Percentiles rank a stretch among this genome's conserved stretches.
These are phyloP conservation scores for Mythimna vitellina DNA, from an alignment of 2,888 invertebrate species.

Conservation along the genomic window DNA sequence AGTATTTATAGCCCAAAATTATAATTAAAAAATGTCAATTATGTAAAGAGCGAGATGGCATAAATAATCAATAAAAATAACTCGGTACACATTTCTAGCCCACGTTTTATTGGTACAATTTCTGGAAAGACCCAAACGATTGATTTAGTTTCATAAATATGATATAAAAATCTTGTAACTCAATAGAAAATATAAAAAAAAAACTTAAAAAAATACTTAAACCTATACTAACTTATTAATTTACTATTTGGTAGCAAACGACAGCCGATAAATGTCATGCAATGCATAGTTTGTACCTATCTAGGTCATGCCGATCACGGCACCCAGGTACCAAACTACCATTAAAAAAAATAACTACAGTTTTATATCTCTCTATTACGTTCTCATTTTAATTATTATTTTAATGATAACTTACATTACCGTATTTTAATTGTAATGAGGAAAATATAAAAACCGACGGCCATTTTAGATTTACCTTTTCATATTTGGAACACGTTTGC, in stretches of 20 bases:
- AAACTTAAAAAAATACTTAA: background rate
- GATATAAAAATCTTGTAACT: background rate
- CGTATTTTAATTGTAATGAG: background rate
- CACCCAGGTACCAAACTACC: background rate
- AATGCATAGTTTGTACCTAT: conserved; percentile 1
- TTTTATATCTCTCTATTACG: background rate
- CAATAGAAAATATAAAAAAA: background rate
- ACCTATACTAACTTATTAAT: background rate
- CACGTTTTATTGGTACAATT: background rate
- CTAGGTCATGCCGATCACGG: conserved; percentile 36
- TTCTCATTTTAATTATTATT: background rate
- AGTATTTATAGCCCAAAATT: background rate
- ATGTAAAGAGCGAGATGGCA: background rate
- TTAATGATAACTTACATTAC: background rate
- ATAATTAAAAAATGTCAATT: background rate
- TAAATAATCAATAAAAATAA: background rate
- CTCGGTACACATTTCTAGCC: background rate
- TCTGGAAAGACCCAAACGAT: conserved; percentile 7
- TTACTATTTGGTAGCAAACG: background rate
- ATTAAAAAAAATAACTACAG: conserved; percentile 5
- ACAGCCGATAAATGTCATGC: conserved; percentile 3
- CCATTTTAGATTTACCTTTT: conserved; percentile 22
- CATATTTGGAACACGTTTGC: background rate
- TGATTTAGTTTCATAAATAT: background rate
- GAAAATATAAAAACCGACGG: conserved; percentile 12